Conservation (phyloP, 2,888 invertebrate species). For the Tribolium freemani region DNA sequence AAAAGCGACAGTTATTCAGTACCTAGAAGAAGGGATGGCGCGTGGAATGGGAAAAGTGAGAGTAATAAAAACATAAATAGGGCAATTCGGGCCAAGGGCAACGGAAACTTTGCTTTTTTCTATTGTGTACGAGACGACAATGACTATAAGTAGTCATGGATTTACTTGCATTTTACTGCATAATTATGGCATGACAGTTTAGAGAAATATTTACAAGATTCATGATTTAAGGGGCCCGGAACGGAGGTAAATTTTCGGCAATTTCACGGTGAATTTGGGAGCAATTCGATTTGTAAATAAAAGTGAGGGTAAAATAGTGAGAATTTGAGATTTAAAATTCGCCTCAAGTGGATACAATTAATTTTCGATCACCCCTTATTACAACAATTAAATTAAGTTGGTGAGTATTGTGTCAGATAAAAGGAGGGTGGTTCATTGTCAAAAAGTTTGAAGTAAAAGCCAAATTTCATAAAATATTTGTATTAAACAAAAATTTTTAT, state of each 20-base stretch:
- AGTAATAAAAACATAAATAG: constrained; percentile 58
- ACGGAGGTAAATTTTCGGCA: background rate
- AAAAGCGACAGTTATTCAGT: constrained; percentile 25
- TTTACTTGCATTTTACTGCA: constrained; percentile 28
- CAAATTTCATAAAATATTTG: no score
- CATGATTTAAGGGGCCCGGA: background rate
- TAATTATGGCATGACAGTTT: constrained; percentile 7
- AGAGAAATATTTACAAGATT: constrained; percentile 9
- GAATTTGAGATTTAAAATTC: no score
- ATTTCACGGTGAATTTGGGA: no score
- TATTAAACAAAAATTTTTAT: no score
- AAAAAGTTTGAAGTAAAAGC: no score
- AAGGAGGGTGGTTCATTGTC: no score
- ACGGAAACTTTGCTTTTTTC: constrained; percentile 19
- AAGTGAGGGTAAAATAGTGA: no score
- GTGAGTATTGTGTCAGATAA: no score
- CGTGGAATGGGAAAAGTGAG: constrained; percentile 59
- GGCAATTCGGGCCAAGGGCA: constrained; percentile 56
- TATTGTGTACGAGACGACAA: background rate
- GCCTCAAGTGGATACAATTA: no score
- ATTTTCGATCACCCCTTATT: no score
- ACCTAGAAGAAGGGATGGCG: constrained; percentile 38
- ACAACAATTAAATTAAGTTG: no score
- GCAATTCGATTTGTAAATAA: no score
- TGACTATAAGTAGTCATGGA: constrained; percentile 17